Conservation (phyloP, 2,888 invertebrate genomes). For the Rhaphigaster nebulosa region DNA sequence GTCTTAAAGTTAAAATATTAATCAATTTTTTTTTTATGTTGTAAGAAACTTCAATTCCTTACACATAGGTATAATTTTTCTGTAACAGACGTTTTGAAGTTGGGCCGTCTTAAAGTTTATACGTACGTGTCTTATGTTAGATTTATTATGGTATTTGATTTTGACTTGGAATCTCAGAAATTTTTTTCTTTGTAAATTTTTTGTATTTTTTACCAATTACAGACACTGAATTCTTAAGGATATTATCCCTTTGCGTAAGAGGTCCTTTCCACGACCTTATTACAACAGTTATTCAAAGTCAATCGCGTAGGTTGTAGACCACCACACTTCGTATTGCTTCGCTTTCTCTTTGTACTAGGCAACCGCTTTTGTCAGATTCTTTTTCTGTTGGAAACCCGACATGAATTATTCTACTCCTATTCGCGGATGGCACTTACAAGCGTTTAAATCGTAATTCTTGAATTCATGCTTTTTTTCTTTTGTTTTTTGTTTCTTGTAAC, state of each 20-base stretch:
- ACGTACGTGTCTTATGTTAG: too few relatives aligned
- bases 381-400: slow-evolving; percentile 12
- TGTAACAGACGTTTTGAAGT: too few relatives aligned
- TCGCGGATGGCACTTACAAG: slow-evolving; percentile 13
- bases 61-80: too few relatives aligned
- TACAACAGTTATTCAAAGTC: slow-evolving; percentile 40
- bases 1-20: too few relatives aligned
- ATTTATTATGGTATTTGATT: too few relatives aligned
- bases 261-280: neutral
- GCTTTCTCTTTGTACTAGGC: slow-evolving; percentile 43
- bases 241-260: neutral
- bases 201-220: neutral
- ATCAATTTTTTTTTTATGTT: too few relatives aligned
- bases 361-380: slow-evolving; percentile 31
- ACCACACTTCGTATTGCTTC: slow-evolving; percentile 42
- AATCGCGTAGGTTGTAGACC: slow-evolving; percentile 40
- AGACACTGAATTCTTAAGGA: neutral
- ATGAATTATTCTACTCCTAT: slow-evolving; percentile 5
- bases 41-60: too few relatives aligned
- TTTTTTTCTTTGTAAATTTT: neutral
- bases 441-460: neutral
- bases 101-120: too few relatives aligned
- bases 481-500: neutral
- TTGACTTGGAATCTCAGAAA: too few relatives aligned
- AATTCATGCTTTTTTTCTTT: neutral